A percentile compares a stretch with the other conserved stretches of the same genome.
phyloP scores from a whole-genome alignment of 2,113 vertebrate species.

The Nothobranchius furzeri region DNA sequence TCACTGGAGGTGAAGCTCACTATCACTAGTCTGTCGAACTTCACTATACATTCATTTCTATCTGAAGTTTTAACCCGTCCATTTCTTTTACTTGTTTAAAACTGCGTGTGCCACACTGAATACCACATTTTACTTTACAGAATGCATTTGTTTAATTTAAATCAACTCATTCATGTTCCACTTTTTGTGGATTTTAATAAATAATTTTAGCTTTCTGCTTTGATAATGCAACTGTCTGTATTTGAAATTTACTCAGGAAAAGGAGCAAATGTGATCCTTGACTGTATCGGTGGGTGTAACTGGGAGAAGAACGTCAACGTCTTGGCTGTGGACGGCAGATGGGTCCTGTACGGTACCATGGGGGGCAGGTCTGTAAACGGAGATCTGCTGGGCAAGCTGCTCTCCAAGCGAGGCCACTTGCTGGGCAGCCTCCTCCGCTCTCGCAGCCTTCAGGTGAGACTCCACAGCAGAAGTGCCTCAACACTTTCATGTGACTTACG shows the following conservation, averaged over 20 bases:
- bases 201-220: too few relatives aligned
- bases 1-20: conserved; percentile 79
- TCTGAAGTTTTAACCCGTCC: too few relatives aligned
- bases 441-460: conserved; percentile 79
- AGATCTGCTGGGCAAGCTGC: conserved; percentile 81
- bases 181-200: too few relatives aligned
- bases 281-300: conserved; percentile 81
- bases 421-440: conserved; percentile 81
- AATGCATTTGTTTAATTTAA: too few relatives aligned
- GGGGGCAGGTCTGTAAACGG: conserved; percentile 78
- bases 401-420: conserved; percentile 83
- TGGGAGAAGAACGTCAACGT: conserved; percentile 86
- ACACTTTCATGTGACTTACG: background rate
- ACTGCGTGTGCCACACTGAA: too few relatives aligned
- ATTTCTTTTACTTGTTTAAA: too few relatives aligned
- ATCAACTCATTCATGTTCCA: too few relatives aligned
- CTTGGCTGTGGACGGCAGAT: conserved; percentile 81
- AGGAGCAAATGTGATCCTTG: conserved; percentile 86
- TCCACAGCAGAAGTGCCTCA: background rate
- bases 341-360: conserved; percentile 86
- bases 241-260: conserved; percentile 67
- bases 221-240: background rate
- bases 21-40: too few relatives aligned
- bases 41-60: too few relatives aligned
- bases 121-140: too few relatives aligned